Evolutionary conservation across 2,888 invertebrate species (phyloP).

Genomic region (Lithophane semibrunnea): DNA sequence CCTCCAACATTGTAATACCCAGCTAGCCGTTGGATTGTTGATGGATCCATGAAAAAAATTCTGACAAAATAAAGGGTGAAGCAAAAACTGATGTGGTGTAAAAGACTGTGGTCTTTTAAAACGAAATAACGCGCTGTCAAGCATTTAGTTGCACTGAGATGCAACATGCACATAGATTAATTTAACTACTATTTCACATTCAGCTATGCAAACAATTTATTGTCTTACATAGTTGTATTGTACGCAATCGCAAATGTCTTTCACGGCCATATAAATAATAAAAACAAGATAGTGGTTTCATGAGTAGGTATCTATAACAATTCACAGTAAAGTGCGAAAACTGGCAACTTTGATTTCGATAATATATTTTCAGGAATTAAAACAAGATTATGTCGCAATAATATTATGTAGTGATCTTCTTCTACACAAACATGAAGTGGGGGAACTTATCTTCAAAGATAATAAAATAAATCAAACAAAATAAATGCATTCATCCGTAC

Average conservation of each 20-base stretch:
- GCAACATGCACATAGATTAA: not conserved
- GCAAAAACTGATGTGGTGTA: too few relatives aligned
- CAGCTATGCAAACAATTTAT: not conserved
- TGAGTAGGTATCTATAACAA: constrained; percentile 1
- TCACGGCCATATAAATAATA: constrained; percentile 36
- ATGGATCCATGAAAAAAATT: not conserved
- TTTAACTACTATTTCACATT: not conserved
- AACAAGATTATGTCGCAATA: not conserved
- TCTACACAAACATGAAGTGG: not conserved
- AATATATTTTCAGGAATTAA: constrained; percentile 18
- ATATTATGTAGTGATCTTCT: not conserved
- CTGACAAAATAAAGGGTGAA: not conserved
- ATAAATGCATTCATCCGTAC: too few relatives aligned
- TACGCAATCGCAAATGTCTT: constrained; percentile 9
- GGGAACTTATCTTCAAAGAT: not conserved
- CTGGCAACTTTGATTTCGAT: constrained; percentile 8
- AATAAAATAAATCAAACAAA: not conserved
- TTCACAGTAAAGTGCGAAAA: constrained; percentile 24
- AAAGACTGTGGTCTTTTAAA: not conserved
- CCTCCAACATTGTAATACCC: not conserved
- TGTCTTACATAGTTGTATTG: not conserved
- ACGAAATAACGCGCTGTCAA: not conserved
- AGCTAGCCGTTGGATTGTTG: not conserved
- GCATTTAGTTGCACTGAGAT: not conserved
- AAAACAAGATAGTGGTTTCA: constrained; percentile 8